These are phyloP conservation scores for Ophraella communa DNA, from an alignment of 2,888 invertebrate species.

Conservation along the genomic window DNA sequence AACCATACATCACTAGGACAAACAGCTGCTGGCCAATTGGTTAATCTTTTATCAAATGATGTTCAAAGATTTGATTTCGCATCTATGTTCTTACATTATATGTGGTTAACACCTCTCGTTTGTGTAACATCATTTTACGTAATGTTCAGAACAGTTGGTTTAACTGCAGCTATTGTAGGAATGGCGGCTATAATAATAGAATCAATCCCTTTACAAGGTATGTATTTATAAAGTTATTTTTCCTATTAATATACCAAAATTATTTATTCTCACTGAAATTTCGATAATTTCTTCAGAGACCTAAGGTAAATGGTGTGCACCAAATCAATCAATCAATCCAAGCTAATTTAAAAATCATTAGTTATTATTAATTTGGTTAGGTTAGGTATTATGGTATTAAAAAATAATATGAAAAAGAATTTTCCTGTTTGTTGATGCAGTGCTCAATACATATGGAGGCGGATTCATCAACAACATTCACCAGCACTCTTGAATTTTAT, in stretches of 20 bases:
- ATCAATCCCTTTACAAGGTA: constrained; percentile 64
- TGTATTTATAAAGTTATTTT: background rate
- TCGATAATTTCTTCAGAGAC: too few relatives aligned
- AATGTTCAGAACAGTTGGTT: constrained; percentile 64
- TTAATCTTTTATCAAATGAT: constrained; percentile 86
- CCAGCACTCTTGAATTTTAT: too few relatives aligned
- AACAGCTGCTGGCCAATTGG: constrained; percentile 83
- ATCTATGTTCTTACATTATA: constrained; percentile 73
- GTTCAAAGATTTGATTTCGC: constrained; percentile 81
- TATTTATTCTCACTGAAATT: too few relatives aligned
- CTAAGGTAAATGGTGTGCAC: too few relatives aligned
- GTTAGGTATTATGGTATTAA: too few relatives aligned
- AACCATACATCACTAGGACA: constrained; percentile 76
- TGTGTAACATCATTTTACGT: constrained; percentile 69
- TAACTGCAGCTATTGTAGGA: constrained; percentile 66
- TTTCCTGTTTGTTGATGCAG: too few relatives aligned
- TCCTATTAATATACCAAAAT: background rate
- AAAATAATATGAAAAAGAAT: too few relatives aligned
- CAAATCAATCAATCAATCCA: too few relatives aligned
- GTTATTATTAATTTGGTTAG: too few relatives aligned
- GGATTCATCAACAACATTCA: too few relatives aligned
- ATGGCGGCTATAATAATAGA: constrained; percentile 65
- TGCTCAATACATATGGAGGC: too few relatives aligned
- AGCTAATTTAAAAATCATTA: too few relatives aligned
- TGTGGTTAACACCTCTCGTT: constrained; percentile 83